Base-by-base conservation (phyloP, 92 coral and sea anemone species). In the Bergia sp. region DNA sequence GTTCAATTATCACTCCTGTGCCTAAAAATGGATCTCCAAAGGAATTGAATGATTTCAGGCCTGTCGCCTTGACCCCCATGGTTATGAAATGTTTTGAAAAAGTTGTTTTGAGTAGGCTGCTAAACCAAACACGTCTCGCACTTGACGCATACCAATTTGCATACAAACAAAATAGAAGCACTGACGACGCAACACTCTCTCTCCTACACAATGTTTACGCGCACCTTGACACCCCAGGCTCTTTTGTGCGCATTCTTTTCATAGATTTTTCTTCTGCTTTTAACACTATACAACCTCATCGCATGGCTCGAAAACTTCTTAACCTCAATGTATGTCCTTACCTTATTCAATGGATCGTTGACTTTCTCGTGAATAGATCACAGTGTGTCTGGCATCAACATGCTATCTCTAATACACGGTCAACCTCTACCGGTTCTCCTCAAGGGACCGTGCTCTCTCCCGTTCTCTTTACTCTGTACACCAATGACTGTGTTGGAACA, bases 371-470 rank as follows among this genome's bases (percentile, higher is more conserved):
- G 64, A 55, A 55, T 55, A 55, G 64, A 55, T 55, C 64, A 55
- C 64, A 55, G 64, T 55, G 64, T 55, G 64, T 55, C 64, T 55
- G 64, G 64, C 64, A 55, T 55, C 64, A 55, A 55, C 64, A 55
- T 55, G 64, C 64, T 55, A 55, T 55, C 64, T 55, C 64, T 55
- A 72, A 72, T 72, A 72, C 76, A 72, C 76, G 76, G 76, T 72
- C 76, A 72, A 72, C 76, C 76, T 72, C 76, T 72, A 72, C 76
- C 6, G 76, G 76, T 72, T 72, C 76, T 72, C 76, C 76, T 72
- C 76, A 72, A 72, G 76, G 76, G 76, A 72, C 76, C 76, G 76
- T 72, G 76, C 76, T 72, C 76, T 72, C 76, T 72, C 76, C 76
- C 38, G 76, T 72, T 72, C 76, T 72, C 76, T 72, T 72, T 72